Evolutionary conservation across 1,140 invertebrate genomes (phyloP).

Genomic region (Tetramorium alpestre): DNA sequence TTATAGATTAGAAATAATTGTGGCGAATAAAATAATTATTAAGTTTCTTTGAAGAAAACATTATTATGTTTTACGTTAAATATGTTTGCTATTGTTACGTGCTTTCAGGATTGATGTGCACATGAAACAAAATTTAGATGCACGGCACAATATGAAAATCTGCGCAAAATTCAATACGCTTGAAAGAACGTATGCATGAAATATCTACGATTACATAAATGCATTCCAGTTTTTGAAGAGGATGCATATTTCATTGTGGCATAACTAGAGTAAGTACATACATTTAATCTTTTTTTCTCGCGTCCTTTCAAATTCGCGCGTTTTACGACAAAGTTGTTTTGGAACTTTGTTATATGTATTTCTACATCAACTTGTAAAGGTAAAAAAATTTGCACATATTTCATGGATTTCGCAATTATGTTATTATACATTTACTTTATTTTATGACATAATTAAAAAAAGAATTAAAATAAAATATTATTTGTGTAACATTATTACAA

Average conservation of each 20-base stretch:
- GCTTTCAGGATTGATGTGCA: background rate
- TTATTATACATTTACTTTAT: background rate
- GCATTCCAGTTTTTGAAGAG: constrained; percentile 2
- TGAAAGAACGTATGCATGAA: constrained; percentile 29
- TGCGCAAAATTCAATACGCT: constrained; percentile 25
- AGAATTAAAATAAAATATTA: background rate
- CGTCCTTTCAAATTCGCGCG: background rate
- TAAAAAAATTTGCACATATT: too few species aligned
- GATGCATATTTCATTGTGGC: background rate
- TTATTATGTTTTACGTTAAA: background rate
- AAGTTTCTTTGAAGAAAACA: background rate
- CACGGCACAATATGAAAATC: background rate
- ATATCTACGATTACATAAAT: constrained; percentile 32
- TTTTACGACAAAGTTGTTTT: background rate
- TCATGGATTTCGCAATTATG: background rate
- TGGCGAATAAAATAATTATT: background rate
- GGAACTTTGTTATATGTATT: background rate
- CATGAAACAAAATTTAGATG: background rate
- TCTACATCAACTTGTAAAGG: background rate
- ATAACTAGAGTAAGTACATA: constrained; percentile 2
- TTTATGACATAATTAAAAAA: background rate
- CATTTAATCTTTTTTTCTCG: constrained; percentile 19
- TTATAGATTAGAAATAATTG: background rate
- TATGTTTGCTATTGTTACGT: background rate
- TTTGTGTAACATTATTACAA: background rate